Evolutionary conservation across 2,797 vertebrate genomes (phyloP).

Genomic region (Chaenodraco wilsoni): DNA sequence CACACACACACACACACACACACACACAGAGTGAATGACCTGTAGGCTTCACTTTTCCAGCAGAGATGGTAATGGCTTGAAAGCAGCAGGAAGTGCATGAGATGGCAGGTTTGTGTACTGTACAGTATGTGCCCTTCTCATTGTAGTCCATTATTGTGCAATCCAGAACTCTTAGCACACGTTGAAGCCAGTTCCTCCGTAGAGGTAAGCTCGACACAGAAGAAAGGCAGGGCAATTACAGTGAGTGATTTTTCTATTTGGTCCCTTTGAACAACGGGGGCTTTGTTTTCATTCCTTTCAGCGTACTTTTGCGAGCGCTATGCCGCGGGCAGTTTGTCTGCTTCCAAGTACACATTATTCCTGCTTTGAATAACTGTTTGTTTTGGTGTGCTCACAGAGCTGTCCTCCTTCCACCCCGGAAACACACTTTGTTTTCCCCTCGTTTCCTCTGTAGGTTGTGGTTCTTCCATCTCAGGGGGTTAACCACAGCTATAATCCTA

Average conservation of each 20-base stretch:
- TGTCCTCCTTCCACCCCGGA: slow-evolving; percentile 22
- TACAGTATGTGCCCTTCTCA: slow-evolving; percentile 2
- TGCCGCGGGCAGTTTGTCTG: slow-evolving; percentile 41
- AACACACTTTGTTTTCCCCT: neutral
- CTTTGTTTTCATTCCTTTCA: slow-evolving; percentile 28
- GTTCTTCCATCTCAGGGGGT: slow-evolving; percentile 45
- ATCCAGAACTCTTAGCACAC: slow-evolving; percentile 6
- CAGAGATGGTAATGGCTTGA: slow-evolving; percentile 25
- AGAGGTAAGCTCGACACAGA: slow-evolving; percentile 19
- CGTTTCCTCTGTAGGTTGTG: slow-evolving; percentile 30
- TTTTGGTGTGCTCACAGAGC: slow-evolving; percentile 29
- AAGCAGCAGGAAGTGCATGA: slow-evolving; percentile 45
- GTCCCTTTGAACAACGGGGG: slow-evolving; percentile 21
- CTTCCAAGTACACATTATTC: slow-evolving; percentile 54
- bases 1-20: slow-evolving; percentile 2
- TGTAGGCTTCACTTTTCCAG: slow-evolving; percentile 23
- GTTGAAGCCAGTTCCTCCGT: slow-evolving; percentile 20
- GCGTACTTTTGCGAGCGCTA: slow-evolving; percentile 33
- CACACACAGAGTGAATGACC: slow-evolving; percentile 20
- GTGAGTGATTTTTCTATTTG: slow-evolving; percentile 49
- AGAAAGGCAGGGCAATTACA: slow-evolving; percentile 53
- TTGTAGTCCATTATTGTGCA: slow-evolving; percentile 48
- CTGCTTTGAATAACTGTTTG: slow-evolving; percentile 50
- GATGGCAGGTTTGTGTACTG: slow-evolving; percentile 25
- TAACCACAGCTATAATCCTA: slow-evolving; percentile 67